These are phyloP conservation scores for Stigmatopora argus DNA, from an alignment of 2,113 vertebrate species.

Conservation along the genomic window DNA sequence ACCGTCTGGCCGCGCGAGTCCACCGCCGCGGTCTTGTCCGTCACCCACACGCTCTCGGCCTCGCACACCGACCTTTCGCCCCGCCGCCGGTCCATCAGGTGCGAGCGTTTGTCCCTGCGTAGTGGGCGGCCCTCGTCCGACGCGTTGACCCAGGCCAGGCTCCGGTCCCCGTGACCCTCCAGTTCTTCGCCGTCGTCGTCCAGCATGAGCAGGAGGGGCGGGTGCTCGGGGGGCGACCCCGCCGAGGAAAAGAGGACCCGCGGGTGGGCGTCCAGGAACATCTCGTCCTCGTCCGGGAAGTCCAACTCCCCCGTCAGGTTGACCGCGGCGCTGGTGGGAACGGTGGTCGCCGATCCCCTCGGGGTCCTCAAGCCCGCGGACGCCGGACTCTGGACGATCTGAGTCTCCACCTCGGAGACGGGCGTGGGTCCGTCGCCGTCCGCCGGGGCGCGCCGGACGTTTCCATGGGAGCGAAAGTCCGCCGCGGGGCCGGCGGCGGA, in stretches of 20 bases:
- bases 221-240: constrained; percentile 59
- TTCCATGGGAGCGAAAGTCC: constrained; percentile 38
- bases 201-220: constrained; percentile 67
- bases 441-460: constrained; percentile 20
- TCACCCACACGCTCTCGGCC: constrained; percentile 78
- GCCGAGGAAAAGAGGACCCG: constrained; percentile 70
- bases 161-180: constrained; percentile 56
- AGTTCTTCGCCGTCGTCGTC: constrained; percentile 44
- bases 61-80: constrained; percentile 82
- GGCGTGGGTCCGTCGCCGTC: constrained; percentile 6
- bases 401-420: constrained; percentile 16
- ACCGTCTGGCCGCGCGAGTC: constrained; percentile 72
- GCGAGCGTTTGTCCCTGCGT: constrained; percentile 55
- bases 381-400: constrained; percentile 3
- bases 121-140: constrained; percentile 10
- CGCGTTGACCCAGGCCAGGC: constrained; percentile 44
- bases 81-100: constrained; percentile 44
- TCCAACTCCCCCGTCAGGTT: constrained; percentile 17
- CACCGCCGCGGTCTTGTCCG: constrained; percentile 71
- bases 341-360: constrained; percentile 18
- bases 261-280: constrained; percentile 69
- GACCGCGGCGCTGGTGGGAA: background rate
- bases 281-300: constrained; percentile 53
- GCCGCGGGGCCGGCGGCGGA: constrained; percentile 37
- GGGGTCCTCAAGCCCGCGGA: constrained; percentile 5